phyloP scores from a whole-genome alignment of 2,113 vertebrate genomes.

The Amphiprion ocellaris region DNA sequence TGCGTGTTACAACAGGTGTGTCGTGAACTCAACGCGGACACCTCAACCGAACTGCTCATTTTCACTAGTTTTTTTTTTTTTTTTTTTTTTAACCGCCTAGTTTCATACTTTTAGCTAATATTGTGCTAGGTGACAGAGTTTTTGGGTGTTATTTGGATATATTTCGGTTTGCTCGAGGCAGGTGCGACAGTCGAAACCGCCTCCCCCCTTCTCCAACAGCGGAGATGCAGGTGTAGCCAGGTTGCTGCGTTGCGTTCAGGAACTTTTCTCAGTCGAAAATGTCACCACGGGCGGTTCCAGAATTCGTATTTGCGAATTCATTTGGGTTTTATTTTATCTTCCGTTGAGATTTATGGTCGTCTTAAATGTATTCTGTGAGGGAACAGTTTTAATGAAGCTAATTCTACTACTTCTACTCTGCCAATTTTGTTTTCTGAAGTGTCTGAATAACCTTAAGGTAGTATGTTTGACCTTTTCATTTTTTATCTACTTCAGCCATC shows the following conservation, averaged over 20 bases:
- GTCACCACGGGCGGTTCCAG: background rate
- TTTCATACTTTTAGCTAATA: background rate
- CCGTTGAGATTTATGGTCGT: no score
- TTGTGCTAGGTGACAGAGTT: fast-evolving
- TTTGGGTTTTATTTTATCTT: background rate
- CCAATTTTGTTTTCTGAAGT: no score
- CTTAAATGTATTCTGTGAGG: no score
- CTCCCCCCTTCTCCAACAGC: background rate
- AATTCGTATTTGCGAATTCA: background rate
- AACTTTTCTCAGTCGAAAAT: background rate
- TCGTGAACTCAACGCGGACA: background rate
- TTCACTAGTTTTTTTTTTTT: no score
- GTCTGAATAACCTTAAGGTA: no score
- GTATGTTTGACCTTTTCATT: no score
- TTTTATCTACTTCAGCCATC: no score
- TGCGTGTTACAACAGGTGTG: constrained; percentile 53
- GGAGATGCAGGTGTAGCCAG: constrained; percentile 33
- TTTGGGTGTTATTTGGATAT: background rate
- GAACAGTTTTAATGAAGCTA: no score
- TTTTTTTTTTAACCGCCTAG: fast-evolving
- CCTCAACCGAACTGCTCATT: background rate
- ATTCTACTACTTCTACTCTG: no score
- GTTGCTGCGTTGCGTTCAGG: constrained; percentile 39
- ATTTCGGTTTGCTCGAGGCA: background rate
- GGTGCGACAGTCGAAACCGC: constrained; percentile 6